Base-by-base conservation (phyloP, 1,140 invertebrate genomes). In the Temnothorax nylanderi region DNA sequence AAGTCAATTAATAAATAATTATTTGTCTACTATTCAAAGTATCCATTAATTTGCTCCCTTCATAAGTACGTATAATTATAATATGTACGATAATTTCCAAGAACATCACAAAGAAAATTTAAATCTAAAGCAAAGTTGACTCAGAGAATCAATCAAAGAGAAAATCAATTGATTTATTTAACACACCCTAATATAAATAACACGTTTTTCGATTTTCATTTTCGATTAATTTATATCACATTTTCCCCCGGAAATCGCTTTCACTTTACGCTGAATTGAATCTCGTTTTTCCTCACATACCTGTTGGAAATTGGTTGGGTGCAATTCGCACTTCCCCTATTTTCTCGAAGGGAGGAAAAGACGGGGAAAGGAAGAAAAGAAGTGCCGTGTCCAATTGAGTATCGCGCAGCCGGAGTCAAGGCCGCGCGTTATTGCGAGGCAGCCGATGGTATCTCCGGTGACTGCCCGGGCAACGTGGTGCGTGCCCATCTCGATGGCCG, bases 391-490 rank as follows among this genome's bases (percentile, higher is more conserved):
- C 41, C 41, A 21, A 84, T 82, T 41, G 67, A 56, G 44, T 82
- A 84, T 75, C 16, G 54, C 54, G 54, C 80, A 47, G 67, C 41
- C 80, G 26, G 34, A 74, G 80, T 74, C 56, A 84, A 84, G 80
- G 80, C 80, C 80, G 80, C 54, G 80, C 54, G 54, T 84, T 84
- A 84, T 75, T 84, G 56, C 80, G 69, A 74, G 44, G 34, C 56
- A 56, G 78, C 41, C 69, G 69, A 84, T 84, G 71, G n/a, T 75
- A 84, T 84, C 80, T 84, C 32, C 69, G 80, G 69, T 60, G 80
- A 75, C 80, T 75, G 80, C 26, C 69, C 80, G 41, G 41, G 54
- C 54, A 67, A 75, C 69, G 80, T 44, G 10, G 54, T 84, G 69
- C 80, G 51, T 84, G 78, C 58, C 85, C 47, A 82, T 65, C 77